Conservation (phyloP, 2,888 invertebrate species). For the Hyles lineata region DNA sequence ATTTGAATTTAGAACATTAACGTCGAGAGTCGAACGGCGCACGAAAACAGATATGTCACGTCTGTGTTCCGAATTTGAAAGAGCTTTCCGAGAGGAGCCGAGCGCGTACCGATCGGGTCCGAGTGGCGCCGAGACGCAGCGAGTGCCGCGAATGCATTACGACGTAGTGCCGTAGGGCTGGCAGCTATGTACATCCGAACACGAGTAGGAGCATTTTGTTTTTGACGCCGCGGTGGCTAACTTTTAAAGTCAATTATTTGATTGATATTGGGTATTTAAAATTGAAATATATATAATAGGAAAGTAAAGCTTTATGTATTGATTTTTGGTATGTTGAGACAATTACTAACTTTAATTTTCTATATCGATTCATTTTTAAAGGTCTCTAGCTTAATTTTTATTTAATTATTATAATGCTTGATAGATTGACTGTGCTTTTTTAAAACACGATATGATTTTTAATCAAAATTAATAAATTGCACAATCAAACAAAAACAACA, state of each 20-base stretch:
- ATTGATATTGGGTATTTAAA: neutral
- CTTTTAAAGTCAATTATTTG: neutral
- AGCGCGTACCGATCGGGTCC: constrained; percentile 82
- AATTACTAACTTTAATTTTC: neutral
- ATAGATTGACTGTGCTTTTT: too few relatives aligned
- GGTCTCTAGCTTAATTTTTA: neutral
- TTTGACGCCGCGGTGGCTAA: neutral
- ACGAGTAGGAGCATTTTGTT: constrained; percentile 15
- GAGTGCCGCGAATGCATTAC: constrained; percentile 82
- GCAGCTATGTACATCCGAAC: constrained; percentile 33
- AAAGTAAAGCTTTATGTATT: neutral
- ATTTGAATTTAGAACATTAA: constrained; percentile 42
- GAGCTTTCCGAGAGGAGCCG: constrained; percentile 78
- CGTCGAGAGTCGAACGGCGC: constrained; percentile 46
- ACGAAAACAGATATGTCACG: constrained; percentile 72
- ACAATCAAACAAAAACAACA: neutral
- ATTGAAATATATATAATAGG: neutral
- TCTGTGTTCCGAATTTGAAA: constrained; percentile 76
- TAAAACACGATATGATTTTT: too few relatives aligned
- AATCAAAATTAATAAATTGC: neutral
- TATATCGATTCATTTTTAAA: neutral
- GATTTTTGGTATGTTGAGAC: neutral
- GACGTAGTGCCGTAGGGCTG: constrained; percentile 73
- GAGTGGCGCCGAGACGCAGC: constrained; percentile 80
- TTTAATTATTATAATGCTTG: neutral